Base-by-base conservation (phyloP, 2,797 vertebrate genomes). In the Chiroxiphia lanceolata region DNA sequence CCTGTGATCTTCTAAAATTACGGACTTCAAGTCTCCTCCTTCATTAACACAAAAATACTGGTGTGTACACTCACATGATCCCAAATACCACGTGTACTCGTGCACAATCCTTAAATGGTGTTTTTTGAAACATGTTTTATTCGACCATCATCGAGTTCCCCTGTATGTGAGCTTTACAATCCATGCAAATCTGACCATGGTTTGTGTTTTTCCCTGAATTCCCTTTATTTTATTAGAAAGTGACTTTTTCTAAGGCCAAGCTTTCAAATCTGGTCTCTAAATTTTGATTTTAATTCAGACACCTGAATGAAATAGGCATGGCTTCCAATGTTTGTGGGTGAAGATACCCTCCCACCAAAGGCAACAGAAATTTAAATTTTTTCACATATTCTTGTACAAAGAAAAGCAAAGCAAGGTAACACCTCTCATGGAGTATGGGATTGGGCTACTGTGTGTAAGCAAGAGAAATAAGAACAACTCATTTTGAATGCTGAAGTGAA, bases 1-100 rank as follows among this genome's bases (percentile, higher is more conserved):
- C 95, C 51, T 94, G 48, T 92, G 86, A 95, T 90, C 85, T 94
- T 95, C 75, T 83, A 74, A 61, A 96, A 81, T 89, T 31, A 78
- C 22, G 91, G 61, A 83, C 83, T 95, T 75, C 94, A 72, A 88
- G 94, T 82, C 92, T 87, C 96, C 61, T 89, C 83, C 71, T 51
- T 80, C 79, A 53, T 94, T 96, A 93, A 44, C 64, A 34, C 47
- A 92, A 72, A 87, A 60, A 51, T 44, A 56, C 80, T 92, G 67
- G 33, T 70, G 71, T 69, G 79, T 70, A 74, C 78, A 48, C 50
- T 48, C 71, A 16, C 61, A 22, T 38, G 68, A 88, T 47, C 84
- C 56, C 34, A 67, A 95, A 61, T 31, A 54, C 86, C 86, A 84
- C 18, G 10, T 50, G 81, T 72, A 70, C 42, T 85, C 87, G 78